These are phyloP conservation scores for Eledona agricola DNA, from an alignment of 2,888 invertebrate species.

Conservation along the genomic window DNA sequence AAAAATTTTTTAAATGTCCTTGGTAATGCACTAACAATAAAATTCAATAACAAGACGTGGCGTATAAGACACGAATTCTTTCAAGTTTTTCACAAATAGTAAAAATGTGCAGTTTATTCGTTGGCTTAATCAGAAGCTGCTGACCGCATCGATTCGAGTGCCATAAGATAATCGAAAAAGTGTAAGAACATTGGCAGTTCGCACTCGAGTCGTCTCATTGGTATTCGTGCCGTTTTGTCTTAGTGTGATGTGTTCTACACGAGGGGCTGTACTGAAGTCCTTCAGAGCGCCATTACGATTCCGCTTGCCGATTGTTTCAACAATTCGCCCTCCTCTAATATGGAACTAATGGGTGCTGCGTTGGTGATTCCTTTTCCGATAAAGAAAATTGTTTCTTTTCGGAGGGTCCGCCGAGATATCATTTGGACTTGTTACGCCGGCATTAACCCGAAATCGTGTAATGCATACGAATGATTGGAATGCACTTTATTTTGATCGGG, in stretches of 20 bases:
- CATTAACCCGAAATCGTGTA: no score
- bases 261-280: constrained; percentile 27
- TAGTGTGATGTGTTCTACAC: constrained; percentile 34
- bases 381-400: constrained; percentile 11
- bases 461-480: no score
- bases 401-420: not conserved
- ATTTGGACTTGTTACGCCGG: not conserved
- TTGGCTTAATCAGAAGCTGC: constrained; percentile 25
- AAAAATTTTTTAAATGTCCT: no score
- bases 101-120: no score
- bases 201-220: constrained; percentile 30
- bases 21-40: no score
- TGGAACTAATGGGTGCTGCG: constrained; percentile 23
- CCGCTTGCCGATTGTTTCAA: constrained; percentile 26
- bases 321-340: constrained; percentile 26
- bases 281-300: constrained; percentile 29
- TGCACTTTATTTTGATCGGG: no score
- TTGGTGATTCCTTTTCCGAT: constrained; percentile 9
- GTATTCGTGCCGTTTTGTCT: constrained; percentile 35
- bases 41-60: no score
- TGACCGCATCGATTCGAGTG: constrained; percentile 18
- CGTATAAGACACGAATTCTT: no score
- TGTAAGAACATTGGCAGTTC: constrained; percentile 15
- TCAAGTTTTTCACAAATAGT: no score
- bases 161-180: constrained; percentile 20